phyloP scores from a whole-genome alignment of 2,797 vertebrate genomes.

The Gallinago solitaria region DNA sequence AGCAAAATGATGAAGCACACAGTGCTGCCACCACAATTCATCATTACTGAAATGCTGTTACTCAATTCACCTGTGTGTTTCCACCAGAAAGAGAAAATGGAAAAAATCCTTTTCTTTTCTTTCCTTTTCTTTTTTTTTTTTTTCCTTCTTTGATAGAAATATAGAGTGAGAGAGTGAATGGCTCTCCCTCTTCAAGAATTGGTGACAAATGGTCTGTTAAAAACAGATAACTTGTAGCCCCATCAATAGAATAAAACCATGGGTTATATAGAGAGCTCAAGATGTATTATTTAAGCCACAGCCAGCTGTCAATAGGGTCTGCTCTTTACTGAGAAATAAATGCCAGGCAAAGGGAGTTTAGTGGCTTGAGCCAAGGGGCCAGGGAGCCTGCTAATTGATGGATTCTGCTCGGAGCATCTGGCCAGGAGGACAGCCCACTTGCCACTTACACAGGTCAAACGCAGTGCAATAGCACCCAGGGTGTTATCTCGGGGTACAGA shows the following conservation, averaged over 20 bases:
- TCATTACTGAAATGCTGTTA: neutral
- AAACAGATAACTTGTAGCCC: conserved; percentile 31
- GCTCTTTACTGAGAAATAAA: conserved; percentile 2
- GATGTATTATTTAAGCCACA: conserved; percentile 39
- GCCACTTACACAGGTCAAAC: neutral
- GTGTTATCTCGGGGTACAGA: neutral
- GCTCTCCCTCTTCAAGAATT: neutral
- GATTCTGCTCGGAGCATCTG: neutral
- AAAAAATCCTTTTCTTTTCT: neutral
- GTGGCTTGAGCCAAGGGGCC: neutral
- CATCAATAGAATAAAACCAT: neutral
- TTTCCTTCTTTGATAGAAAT: neutral
- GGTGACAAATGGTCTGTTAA: conserved; percentile 50
- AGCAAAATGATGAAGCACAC: neutral
- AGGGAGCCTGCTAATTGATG: neutral
- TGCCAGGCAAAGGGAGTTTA: neutral
- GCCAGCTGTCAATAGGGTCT: conserved; percentile 27
- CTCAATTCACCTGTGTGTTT: neutral
- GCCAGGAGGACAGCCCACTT: neutral
- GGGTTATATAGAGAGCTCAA: conserved; percentile 17
- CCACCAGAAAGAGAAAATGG: neutral
- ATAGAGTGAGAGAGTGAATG: neutral
- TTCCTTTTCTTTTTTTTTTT: neutral
- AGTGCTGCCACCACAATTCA: rapidly evolving
- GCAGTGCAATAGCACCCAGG: rapidly evolving